Conservation (phyloP, 2,113 vertebrate species). For the Varanus komodoensis region DNA sequence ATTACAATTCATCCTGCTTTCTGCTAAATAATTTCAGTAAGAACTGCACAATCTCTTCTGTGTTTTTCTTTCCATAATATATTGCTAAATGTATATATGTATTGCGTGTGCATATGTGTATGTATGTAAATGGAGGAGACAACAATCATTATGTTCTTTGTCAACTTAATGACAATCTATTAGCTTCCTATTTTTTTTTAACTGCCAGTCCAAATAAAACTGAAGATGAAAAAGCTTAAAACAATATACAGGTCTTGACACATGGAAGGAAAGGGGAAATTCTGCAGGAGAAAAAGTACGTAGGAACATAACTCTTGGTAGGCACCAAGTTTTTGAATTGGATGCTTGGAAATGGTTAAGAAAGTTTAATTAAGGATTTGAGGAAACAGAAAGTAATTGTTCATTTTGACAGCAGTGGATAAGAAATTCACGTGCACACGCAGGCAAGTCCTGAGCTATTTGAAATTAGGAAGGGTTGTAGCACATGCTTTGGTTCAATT, state of each 20-base stretch:
- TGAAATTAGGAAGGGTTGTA: neutral
- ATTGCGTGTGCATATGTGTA: neutral
- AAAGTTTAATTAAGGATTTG: neutral
- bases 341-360: neutral
- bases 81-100: neutral
- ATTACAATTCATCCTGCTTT: slow-evolving; percentile 1
- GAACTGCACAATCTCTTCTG: neutral
- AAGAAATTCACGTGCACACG: neutral
- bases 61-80: slow-evolving; percentile 7
- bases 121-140: neutral
- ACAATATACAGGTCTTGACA: neutral
- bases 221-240: slow-evolving; percentile 20
- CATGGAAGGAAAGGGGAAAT: neutral
- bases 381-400: neutral
- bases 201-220: neutral
- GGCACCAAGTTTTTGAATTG: neutral
- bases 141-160: neutral
- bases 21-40: slow-evolving; percentile 11
- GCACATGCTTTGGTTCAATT: neutral
- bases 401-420: neutral
- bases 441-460: neutral
- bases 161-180: slow-evolving; percentile 5
- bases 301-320: neutral
- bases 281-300: neutral
- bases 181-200: slow-evolving; percentile 28